Percentiles rank a stretch among this genome's conserved stretches.
Evolutionary conservation across 2,888 invertebrate genomes (phyloP).

Genomic region (Stratiomys singularior): DNA sequence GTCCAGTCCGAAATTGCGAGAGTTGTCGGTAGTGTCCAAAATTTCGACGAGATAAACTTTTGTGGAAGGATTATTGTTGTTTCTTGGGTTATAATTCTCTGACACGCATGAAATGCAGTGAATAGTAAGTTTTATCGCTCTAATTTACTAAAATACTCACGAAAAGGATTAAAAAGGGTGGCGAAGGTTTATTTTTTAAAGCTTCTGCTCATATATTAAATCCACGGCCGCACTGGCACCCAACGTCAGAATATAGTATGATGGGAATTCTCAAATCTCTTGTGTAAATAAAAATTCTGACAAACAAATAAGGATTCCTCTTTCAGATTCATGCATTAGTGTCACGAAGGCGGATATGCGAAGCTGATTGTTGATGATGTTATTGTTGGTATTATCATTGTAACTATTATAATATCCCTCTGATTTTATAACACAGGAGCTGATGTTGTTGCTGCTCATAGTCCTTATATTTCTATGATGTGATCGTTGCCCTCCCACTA

Average conservation of each 20-base stretch:
- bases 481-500: constrained; percentile 35
- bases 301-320: constrained; percentile 35
- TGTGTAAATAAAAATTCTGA: constrained; percentile 8
- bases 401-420: background rate
- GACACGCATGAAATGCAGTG: too few relatives aligned
- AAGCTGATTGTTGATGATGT: constrained; percentile 27
- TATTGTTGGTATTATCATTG: constrained; percentile 24
- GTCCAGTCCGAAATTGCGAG: background rate
- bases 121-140: too few relatives aligned
- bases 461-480: background rate
- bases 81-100: background rate
- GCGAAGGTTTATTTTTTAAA: too few relatives aligned
- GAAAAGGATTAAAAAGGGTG: too few relatives aligned
- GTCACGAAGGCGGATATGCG: constrained; percentile 31
- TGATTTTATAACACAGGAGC: background rate
- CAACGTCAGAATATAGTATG: background rate
- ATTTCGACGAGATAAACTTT: too few relatives aligned
- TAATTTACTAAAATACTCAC: too few relatives aligned
- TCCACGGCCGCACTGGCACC: background rate
- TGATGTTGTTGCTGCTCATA: background rate
- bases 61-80: too few relatives aligned
- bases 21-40: background rate
- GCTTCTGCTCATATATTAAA: too few relatives aligned
- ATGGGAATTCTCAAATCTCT: background rate
- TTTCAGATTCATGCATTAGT: constrained; percentile 36